A percentile compares a stretch with the other conserved stretches of the same genome.
Evolutionary conservation across 92 coral and sea anemone genomes (phyloP).

Genomic region (Porites rus): DNA sequence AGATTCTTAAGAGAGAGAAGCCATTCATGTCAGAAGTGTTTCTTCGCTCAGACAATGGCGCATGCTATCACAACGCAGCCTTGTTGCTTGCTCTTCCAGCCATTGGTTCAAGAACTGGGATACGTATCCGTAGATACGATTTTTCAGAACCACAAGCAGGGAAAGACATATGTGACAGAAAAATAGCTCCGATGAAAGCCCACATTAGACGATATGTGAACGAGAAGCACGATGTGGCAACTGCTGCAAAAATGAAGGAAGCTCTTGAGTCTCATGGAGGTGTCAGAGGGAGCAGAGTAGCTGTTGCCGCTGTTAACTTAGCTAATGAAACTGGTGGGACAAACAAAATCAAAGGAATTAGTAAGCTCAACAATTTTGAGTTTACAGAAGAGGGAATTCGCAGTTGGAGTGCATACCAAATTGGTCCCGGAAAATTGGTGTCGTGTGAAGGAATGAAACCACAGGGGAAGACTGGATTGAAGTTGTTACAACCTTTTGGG

Average conservation of each 20-base stretch:
- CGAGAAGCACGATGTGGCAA: constrained; percentile 17
- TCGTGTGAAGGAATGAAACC: constrained; percentile 7
- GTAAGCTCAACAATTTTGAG: constrained; percentile 32
- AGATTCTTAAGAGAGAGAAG: too few species aligned
- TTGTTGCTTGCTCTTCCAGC: constrained; percentile 40
- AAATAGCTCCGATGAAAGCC: constrained; percentile 56
- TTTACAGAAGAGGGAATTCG: constrained; percentile 43
- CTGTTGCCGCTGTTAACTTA: constrained; percentile 27
- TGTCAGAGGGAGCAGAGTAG: constrained; percentile 40
- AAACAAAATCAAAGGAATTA: constrained; percentile 27
- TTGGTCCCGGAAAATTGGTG: constrained; percentile 45
- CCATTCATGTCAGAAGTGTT: too few species aligned
- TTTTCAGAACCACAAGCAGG: constrained; percentile 64
- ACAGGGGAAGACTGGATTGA: constrained; percentile 36
- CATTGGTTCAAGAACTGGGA: constrained; percentile 36
- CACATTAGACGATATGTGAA: constrained; percentile 15
- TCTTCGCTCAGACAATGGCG: too few species aligned
- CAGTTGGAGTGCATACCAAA: constrained; percentile 34
- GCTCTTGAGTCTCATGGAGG: constrained; percentile 66
- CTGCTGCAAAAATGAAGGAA: constrained; percentile 50
- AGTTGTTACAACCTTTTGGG: constrained; percentile 47
- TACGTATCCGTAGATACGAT: constrained; percentile 37
- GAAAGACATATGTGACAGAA: constrained; percentile 64
- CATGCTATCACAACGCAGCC: too few species aligned
- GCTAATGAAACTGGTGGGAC: constrained; percentile 14